A percentile compares a stretch with the other conserved stretches of the same genome.
phyloP scores from a whole-genome alignment of 2,888 invertebrate species.

The Agriopis leucophaearia region DNA sequence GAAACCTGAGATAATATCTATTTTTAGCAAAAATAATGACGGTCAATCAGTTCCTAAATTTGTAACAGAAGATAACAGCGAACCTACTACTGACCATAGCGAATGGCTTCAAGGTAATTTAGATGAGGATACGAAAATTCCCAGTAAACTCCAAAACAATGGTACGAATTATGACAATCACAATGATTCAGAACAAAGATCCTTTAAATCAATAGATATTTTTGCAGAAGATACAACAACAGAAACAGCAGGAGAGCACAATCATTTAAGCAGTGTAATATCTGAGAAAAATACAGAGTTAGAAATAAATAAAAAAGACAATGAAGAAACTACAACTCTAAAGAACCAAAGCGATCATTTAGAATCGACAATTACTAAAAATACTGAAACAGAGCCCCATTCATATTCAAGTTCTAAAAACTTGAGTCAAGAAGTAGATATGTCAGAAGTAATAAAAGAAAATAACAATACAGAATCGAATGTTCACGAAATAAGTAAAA shows the following conservation, averaged over 20 bases:
- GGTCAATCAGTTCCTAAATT: slow-evolving; percentile 26
- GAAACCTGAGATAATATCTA: slow-evolving; percentile 65
- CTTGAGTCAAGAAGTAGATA: slow-evolving; percentile 7
- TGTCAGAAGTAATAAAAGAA: slow-evolving; percentile 13
- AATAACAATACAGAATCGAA: background rate
- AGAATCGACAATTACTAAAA: slow-evolving; percentile 16
- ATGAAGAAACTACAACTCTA: slow-evolving; percentile 14
- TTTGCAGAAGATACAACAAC: slow-evolving; percentile 56
- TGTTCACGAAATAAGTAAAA: background rate
- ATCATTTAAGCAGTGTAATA: background rate
- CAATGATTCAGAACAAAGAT: slow-evolving; percentile 61
- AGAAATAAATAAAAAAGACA: slow-evolving; percentile 3
- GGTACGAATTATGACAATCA: slow-evolving; percentile 43
- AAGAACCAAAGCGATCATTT: background rate
- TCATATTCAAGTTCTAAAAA: slow-evolving; percentile 16
- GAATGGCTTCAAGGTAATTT: slow-evolving; percentile 65
- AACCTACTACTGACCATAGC: slow-evolving; percentile 54
- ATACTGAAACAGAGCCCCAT: slow-evolving; percentile 8
- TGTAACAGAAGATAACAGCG: slow-evolving; percentile 38
- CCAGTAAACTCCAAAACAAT: slow-evolving; percentile 31
- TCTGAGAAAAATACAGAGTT: slow-evolving; percentile 7
- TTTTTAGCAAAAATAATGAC: slow-evolving; percentile 52
- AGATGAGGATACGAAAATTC: slow-evolving; percentile 42
- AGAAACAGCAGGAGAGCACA: slow-evolving; percentile 6
- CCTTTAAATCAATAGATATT: slow-evolving; percentile 62